A percentile compares a stretch with the other conserved stretches of the same genome.
These are phyloP conservation scores for Ancistrus triradiatus DNA, from an alignment of 2,113 vertebrate species.

Conservation along the genomic window DNA sequence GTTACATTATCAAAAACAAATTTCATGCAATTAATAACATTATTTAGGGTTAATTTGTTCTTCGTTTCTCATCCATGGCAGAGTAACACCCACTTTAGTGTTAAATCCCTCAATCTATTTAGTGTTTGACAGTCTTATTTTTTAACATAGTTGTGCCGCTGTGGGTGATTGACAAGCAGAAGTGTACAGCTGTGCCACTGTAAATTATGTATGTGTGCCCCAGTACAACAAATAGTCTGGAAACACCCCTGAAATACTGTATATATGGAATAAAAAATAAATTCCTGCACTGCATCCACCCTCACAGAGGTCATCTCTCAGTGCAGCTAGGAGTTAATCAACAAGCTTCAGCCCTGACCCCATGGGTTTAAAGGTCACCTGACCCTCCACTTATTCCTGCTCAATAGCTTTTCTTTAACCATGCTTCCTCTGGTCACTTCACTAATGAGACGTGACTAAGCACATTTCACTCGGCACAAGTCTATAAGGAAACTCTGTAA, in stretches of 20 bases:
- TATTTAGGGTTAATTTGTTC: too few species aligned
- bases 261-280: background rate
- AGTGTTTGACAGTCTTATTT: too few species aligned
- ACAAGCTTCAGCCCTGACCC: constrained; percentile 32
- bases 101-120: too few species aligned
- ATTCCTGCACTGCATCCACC: constrained; percentile 18
- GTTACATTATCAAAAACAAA: too few species aligned
- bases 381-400: constrained; percentile 53
- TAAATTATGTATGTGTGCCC: too few species aligned
- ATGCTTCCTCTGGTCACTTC: background rate
- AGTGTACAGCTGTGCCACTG: too few species aligned
- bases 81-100: too few species aligned
- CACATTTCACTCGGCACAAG: constrained; percentile 4
- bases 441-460: constrained; percentile 33
- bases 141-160: too few species aligned
- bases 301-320: constrained; percentile 54
- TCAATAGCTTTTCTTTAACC: constrained; percentile 33
- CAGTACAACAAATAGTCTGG: too few species aligned
- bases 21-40: too few species aligned
- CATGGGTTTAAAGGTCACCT: constrained; percentile 37
- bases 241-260: background rate
- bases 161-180: too few species aligned
- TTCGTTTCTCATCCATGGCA: too few species aligned
- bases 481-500: constrained; percentile 50
- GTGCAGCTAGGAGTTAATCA: constrained; percentile 61